Evolutionary conservation across 2,113 vertebrate genomes (phyloP).

Genomic region (Brachyhypopomus occidentalis): DNA sequence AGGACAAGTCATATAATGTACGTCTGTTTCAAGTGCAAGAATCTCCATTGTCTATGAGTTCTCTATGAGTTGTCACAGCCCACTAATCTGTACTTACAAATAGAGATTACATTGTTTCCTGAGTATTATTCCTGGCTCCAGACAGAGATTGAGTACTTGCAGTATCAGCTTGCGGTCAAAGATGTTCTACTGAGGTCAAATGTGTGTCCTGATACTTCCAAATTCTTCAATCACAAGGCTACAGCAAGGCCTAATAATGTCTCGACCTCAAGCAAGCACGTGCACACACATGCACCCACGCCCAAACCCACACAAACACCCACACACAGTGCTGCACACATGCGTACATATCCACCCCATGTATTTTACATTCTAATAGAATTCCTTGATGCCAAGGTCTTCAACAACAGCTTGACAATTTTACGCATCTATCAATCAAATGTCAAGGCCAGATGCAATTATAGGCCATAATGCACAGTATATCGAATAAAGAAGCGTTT

Average conservation of each 20-base stretch:
- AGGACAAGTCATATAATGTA: too few relatives aligned
- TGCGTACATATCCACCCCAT: background rate
- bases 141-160: background rate
- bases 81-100: too few relatives aligned
- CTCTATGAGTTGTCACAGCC: too few relatives aligned
- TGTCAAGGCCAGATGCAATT: too few relatives aligned
- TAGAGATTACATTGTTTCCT: too few relatives aligned
- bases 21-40: too few relatives aligned
- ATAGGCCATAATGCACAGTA: too few relatives aligned
- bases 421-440: background rate
- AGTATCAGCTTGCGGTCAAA: conserved; percentile 16
- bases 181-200: conserved; percentile 37
- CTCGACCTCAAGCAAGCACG: conserved; percentile 21
- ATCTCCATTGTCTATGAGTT: too few relatives aligned
- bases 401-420: background rate
- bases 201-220: conserved; percentile 28
- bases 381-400: background rate
- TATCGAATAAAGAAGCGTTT: too few relatives aligned
- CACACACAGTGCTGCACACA: background rate
- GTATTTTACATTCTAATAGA: background rate
- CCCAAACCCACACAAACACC: background rate
- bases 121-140: too few relatives aligned
- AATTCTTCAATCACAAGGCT: conserved; percentile 4
- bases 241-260: background rate
- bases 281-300: background rate